These are phyloP conservation scores for Rousettus madagascariensis DNA, from an alignment of 2,797 vertebrate species.

Conservation along the genomic window DNA sequence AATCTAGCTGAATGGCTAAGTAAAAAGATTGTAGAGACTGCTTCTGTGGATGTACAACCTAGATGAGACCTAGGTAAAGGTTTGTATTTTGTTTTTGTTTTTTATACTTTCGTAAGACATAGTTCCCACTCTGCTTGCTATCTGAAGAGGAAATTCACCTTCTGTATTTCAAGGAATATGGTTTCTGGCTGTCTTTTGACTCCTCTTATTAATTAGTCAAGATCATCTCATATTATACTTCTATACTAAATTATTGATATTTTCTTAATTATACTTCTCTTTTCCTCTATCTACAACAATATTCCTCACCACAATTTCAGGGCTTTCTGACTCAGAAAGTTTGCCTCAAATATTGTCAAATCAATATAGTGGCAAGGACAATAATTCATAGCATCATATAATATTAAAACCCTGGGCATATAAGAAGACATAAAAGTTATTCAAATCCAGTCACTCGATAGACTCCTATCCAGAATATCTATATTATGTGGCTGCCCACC, in stretches of 20 bases:
- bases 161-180: neutral
- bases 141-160: neutral
- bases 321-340: neutral
- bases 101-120: neutral
- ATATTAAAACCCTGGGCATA: neutral
- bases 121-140: neutral
- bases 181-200: neutral
- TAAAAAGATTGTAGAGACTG: neutral
- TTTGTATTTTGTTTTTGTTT: neutral
- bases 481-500: fast-evolving
- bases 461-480: neutral
- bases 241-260: neutral
- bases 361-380: neutral
- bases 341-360: neutral
- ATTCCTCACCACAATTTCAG: neutral
- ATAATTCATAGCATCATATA: neutral
- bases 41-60: neutral
- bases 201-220: neutral
- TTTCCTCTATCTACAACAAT: neutral
- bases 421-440: neutral
- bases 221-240: neutral
- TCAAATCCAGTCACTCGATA: neutral
- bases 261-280: neutral
- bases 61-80: neutral
- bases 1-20: neutral